Evolutionary conservation across 1,140 invertebrate genomes (phyloP).

Genomic region (Apis cerana): DNA sequence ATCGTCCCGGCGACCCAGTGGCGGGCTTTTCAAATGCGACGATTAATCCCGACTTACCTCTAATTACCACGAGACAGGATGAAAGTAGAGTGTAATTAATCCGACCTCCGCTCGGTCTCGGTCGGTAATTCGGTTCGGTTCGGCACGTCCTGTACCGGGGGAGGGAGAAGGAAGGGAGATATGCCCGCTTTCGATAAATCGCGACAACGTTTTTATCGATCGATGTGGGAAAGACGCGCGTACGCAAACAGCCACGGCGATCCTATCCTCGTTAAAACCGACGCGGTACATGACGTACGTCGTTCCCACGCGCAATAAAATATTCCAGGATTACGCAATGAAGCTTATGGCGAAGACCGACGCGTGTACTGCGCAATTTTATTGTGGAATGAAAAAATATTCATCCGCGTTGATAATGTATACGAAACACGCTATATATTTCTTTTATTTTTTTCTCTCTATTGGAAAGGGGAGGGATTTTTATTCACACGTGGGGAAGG

Average conservation of each 20-base stretch:
- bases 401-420: slow-evolving; percentile 32
- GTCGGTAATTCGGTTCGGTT: neutral
- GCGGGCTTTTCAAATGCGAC: neutral
- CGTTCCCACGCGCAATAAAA: slow-evolving; percentile 66
- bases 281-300: slow-evolving; percentile 61
- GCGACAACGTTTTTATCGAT: slow-evolving; percentile 42
- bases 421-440: neutral
- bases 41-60: slow-evolving; percentile 5
- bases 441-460: neutral
- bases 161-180: too few relatives aligned
- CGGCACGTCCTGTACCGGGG: too few relatives aligned
- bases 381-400: slow-evolving; percentile 17
- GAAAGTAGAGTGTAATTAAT: neutral
- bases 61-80: slow-evolving; percentile 3
- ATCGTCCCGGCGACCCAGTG: neutral
- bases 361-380: slow-evolving; percentile 55
- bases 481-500: neutral
- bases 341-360: slow-evolving; percentile 54
- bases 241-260: slow-evolving; percentile 27
- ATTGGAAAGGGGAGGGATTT: neutral
- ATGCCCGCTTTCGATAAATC: slow-evolving; percentile 16
- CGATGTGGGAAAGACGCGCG: slow-evolving; percentile 4
- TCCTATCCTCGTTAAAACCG: slow-evolving; percentile 54
- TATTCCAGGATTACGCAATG: slow-evolving; percentile 61
- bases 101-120: neutral